phyloP scores from a whole-genome alignment of 2,797 vertebrate genomes.

The Myotis daubentonii region DNA sequence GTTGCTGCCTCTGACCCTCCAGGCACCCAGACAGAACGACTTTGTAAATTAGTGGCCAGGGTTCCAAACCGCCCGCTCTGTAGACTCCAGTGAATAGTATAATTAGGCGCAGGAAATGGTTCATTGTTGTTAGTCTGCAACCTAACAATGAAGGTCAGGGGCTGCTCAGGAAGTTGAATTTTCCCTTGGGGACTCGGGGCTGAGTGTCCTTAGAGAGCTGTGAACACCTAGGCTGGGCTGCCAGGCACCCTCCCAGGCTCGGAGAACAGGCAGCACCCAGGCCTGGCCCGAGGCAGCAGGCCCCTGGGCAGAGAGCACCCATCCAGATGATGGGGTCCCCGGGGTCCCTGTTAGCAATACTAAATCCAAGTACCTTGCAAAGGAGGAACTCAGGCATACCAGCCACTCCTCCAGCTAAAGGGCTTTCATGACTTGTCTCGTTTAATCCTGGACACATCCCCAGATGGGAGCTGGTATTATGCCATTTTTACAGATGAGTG shows the following conservation, averaged over 20 bases:
- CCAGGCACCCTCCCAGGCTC: background rate
- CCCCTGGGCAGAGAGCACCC: background rate
- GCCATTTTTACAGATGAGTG: background rate
- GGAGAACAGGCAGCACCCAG: background rate
- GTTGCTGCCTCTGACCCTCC: no score
- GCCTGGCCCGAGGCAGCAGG: no score
- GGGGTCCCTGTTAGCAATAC: fast-evolving
- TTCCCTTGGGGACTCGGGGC: fast-evolving
- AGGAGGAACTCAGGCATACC: no score
- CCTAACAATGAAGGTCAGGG: background rate
- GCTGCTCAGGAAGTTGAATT: background rate
- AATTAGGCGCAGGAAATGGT: conserved; percentile 78
- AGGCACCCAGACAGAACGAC: background rate
- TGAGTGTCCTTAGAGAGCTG: background rate
- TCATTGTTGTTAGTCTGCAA: conserved; percentile 59
- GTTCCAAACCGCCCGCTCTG: conserved; percentile 64
- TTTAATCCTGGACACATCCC: background rate
- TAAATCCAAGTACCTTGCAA: no score
- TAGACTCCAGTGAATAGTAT: conserved; percentile 44
- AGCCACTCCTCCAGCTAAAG: background rate
- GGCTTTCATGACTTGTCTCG: background rate
- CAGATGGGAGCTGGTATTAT: background rate
- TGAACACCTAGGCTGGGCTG: background rate
- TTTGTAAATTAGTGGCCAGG: conserved; percentile 56
- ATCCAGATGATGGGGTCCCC: no score